phyloP scores from a whole-genome alignment of 2,797 vertebrate genomes.

The Gadopsis bispinosus region DNA sequence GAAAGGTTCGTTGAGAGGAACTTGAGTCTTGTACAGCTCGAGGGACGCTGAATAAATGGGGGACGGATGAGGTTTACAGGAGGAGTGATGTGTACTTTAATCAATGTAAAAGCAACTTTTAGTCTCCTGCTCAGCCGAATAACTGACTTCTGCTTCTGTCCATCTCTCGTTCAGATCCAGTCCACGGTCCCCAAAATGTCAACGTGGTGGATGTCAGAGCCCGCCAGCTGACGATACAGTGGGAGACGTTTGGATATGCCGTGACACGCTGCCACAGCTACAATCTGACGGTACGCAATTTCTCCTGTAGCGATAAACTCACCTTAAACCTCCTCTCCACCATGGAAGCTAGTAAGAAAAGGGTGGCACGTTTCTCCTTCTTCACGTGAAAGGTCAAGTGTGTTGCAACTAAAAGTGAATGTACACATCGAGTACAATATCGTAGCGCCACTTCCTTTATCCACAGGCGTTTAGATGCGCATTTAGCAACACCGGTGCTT shows the following conservation, averaged over 20 bases:
- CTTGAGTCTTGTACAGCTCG: not conserved
- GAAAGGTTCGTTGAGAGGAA: not conserved
- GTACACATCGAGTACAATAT: no score
- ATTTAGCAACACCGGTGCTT: not conserved
- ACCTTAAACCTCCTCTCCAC: not conserved
- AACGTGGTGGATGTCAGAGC: slow-evolving; percentile 96
- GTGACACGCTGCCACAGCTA: slow-evolving; percentile 98
- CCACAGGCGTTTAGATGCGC: not conserved
- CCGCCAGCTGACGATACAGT: slow-evolving; percentile 94
- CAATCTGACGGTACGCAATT: slow-evolving; percentile 89
- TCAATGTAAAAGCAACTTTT: not conserved
- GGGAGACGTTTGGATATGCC: slow-evolving; percentile 95
- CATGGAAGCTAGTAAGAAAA: not conserved
- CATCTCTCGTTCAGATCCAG: slow-evolving; percentile 86
- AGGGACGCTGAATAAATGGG: not conserved
- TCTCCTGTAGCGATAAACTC: not conserved
- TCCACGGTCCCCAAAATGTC: slow-evolving; percentile 94
- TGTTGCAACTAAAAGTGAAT: not conserved
- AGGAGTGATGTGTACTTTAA: not conserved
- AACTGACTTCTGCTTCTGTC: slow-evolving; percentile 17
- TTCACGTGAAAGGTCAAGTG: not conserved
- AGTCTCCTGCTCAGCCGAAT: not conserved
- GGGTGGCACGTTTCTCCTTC: not conserved
- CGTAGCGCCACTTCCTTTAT: not conserved
- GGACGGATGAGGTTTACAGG: not conserved